These are phyloP conservation scores for Cataglyphis livida DNA, from an alignment of 2,888 invertebrate species.

Conservation along the genomic window DNA sequence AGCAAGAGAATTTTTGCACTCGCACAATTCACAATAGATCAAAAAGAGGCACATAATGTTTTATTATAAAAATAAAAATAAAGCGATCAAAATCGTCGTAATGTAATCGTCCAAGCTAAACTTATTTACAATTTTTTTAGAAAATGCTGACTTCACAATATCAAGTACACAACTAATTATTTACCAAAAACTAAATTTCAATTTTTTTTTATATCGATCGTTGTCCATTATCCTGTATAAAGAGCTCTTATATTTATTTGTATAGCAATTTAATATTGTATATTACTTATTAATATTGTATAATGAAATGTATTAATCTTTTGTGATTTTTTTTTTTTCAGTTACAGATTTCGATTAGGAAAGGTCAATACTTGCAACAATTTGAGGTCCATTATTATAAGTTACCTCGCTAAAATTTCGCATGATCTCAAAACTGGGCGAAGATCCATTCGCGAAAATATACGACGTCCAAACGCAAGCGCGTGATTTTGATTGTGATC, in stretches of 20 bases:
- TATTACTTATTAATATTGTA: not conserved
- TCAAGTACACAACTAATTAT: not conserved
- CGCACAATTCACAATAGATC: conserved; percentile 22
- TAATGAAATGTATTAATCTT: not conserved
- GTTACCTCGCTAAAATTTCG: conserved; percentile 28
- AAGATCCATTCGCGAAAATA: conserved; percentile 1
- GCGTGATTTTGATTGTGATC: conserved; percentile 23
- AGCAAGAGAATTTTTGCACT: conserved; percentile 18
- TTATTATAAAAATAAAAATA: not conserved
- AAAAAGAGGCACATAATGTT: not conserved
- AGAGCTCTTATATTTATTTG: not conserved
- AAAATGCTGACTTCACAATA: not conserved
- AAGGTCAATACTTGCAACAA: conserved; percentile 24
- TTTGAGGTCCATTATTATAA: conserved; percentile 2
- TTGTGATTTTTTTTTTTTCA: conserved; percentile 22
- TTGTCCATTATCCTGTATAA: not conserved
- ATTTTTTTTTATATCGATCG: not conserved
- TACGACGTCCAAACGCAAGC: not conserved
- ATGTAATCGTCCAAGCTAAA: not conserved
- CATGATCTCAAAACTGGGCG: conserved; percentile 40
- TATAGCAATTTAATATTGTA: conserved; percentile 1
- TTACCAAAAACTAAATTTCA: not conserved
- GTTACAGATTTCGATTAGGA: conserved; percentile 33
- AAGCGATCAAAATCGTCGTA: not conserved
- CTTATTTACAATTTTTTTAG: not conserved